phyloP scores from a whole-genome alignment of 2,888 invertebrate genomes.

The Argyra leucocephala region DNA sequence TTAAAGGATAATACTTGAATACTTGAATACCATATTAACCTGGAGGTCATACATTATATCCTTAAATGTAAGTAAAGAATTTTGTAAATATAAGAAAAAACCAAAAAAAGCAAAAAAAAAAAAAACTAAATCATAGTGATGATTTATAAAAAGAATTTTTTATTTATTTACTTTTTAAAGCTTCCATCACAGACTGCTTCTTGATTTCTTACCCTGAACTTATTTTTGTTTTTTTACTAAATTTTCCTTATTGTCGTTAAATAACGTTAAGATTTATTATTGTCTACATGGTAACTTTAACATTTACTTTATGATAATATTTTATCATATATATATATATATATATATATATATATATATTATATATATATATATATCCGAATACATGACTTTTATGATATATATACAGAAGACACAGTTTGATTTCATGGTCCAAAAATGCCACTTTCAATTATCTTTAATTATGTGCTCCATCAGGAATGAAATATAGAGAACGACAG shows the following conservation, averaged over 20 bases:
- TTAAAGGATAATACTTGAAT: too few relatives aligned
- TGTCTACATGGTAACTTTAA: neutral
- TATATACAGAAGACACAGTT: neutral
- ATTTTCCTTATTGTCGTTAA: neutral
- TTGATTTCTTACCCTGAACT: neutral
- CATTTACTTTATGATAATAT: neutral
- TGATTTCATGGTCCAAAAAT: neutral
- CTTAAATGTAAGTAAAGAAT: too few relatives aligned
- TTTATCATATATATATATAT: neutral
- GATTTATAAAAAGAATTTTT: too few relatives aligned
- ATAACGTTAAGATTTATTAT: neutral
- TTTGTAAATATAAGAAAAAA: too few relatives aligned
- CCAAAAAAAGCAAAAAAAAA: neutral
- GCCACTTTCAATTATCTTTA: conserved; percentile 10
- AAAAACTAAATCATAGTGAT: neutral
- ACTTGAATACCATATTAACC: too few relatives aligned
- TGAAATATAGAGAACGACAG: neutral
- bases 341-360: neutral
- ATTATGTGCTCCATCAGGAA: conserved; percentile 8
- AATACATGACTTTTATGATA: neutral
- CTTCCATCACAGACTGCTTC: neutral
- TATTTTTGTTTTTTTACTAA: neutral
- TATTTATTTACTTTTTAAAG: neutral
- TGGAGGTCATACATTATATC: too few relatives aligned
- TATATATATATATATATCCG: neutral